Percentiles rank a stretch among this genome's conserved stretches.
Evolutionary conservation across 2,888 invertebrate species (phyloP).

Genomic region (Erebia palarica): DNA sequence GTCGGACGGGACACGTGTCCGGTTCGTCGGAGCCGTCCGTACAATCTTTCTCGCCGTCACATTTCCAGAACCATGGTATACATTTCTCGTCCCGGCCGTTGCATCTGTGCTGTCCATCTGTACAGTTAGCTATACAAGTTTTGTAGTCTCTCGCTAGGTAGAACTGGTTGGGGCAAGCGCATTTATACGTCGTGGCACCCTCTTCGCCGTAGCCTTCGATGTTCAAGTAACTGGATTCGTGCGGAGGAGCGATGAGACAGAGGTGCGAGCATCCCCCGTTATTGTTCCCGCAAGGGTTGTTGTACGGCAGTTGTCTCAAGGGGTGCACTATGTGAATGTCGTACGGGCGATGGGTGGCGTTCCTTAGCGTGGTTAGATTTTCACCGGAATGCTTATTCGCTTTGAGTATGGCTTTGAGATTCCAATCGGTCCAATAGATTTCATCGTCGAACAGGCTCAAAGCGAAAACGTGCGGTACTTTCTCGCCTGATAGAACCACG

Average conservation of each 20-base stretch:
- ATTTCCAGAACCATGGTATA: slow-evolving; percentile 83
- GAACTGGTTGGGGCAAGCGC: slow-evolving; percentile 98
- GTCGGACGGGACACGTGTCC: slow-evolving; percentile 89
- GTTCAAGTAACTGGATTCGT: slow-evolving; percentile 88
- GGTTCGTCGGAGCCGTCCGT: slow-evolving; percentile 96
- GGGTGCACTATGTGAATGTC: slow-evolving; percentile 97
- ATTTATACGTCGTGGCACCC: slow-evolving; percentile 89
- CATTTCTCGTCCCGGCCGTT: slow-evolving; percentile 85
- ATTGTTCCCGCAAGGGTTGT: slow-evolving; percentile 94
- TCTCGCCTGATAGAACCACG: slow-evolving; percentile 88
- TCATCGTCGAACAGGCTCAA: slow-evolving; percentile 96
- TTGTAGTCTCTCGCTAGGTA: slow-evolving; percentile 89
- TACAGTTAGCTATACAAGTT: slow-evolving; percentile 97
- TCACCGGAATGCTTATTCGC: slow-evolving; percentile 96
- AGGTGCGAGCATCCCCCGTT: slow-evolving; percentile 98
- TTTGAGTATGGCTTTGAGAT: slow-evolving; percentile 93
- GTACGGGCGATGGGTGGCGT: slow-evolving; percentile 97
- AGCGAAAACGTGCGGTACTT: slow-evolving; percentile 98
- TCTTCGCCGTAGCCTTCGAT: slow-evolving; percentile 91
- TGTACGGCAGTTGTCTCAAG: slow-evolving; percentile 90
- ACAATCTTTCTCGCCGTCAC: slow-evolving; percentile 96
- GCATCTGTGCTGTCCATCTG: slow-evolving; percentile 91
- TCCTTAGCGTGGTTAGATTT: slow-evolving; percentile 88
- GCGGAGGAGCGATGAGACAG: slow-evolving; percentile 94
- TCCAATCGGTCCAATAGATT: slow-evolving; percentile 99